Evolutionary conservation across 2,797 vertebrate genomes (phyloP).

Genomic region (Sus cebifrons): DNA sequence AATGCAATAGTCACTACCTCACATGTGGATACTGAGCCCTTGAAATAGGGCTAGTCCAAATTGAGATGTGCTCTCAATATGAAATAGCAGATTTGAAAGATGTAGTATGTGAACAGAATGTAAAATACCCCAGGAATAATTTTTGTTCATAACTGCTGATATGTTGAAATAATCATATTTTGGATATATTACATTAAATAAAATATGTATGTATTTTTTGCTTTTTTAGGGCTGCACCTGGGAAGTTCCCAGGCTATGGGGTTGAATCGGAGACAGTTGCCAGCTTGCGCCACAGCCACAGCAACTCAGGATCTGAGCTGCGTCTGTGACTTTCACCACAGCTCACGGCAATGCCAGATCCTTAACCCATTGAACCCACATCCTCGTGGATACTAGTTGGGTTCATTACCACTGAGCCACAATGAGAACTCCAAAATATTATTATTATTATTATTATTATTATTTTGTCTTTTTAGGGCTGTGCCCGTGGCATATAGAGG

Average conservation of each 20-base stretch:
- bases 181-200: not conserved
- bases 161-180: slow-evolving; percentile 12
- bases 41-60: not conserved
- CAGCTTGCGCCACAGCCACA: too few relatives aligned
- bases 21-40: not conserved
- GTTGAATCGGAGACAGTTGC: too few relatives aligned
- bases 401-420: too few relatives aligned
- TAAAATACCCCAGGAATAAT: not conserved
- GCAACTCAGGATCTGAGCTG: too few relatives aligned
- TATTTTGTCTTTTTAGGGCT: too few relatives aligned
- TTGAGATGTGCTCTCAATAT: not conserved
- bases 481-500: too few relatives aligned
- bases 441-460: not conserved
- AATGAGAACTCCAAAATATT: not conserved
- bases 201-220: not conserved
- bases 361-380: too few relatives aligned
- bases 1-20: not conserved
- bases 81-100: not conserved
- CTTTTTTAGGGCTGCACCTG: too few relatives aligned
- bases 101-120: not conserved
- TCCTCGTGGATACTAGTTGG: too few relatives aligned
- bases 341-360: too few relatives aligned
- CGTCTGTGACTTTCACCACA: too few relatives aligned
- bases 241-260: too few relatives aligned
- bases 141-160: not conserved